These are phyloP conservation scores for Venustaconcha ellipsiformis DNA, from an alignment of 1,140 invertebrate species.

Conservation along the genomic window DNA sequence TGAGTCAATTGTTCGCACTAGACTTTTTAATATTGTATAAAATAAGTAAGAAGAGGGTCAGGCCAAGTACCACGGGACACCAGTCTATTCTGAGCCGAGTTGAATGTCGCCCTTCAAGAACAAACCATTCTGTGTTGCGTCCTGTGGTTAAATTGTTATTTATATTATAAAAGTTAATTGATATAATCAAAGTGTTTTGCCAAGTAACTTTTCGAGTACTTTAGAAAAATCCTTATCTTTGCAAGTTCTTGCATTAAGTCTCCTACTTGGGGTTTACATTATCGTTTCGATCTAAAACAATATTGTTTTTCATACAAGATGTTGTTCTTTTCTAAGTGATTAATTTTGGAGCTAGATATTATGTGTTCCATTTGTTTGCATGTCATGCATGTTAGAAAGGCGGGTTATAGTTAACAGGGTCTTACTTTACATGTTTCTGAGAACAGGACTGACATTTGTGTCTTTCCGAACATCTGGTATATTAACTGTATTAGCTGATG, in stretches of 20 bases:
- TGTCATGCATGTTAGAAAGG: constrained; percentile 37
- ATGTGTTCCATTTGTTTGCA: constrained; percentile 46
- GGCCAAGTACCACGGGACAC: constrained; percentile 37
- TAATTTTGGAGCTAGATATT: constrained; percentile 32
- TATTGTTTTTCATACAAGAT: constrained; percentile 32
- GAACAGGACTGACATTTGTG: constrained; percentile 29
- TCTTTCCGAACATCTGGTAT: constrained; percentile 32
- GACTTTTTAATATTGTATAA: too few relatives aligned
- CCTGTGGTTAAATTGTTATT: background rate
- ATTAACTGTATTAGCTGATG: constrained; percentile 12
- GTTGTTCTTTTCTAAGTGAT: constrained; percentile 19
- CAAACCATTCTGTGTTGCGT: constrained; percentile 28
- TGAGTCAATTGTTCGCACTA: too few relatives aligned
- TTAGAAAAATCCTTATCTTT: constrained; percentile 32
- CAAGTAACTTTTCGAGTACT: constrained; percentile 34
- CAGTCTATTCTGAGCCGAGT: constrained; percentile 14
- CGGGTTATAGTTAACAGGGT: constrained; percentile 34
- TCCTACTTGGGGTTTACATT: constrained; percentile 34
- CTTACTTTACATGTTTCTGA: constrained; percentile 36
- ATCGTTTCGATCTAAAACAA: constrained; percentile 26
- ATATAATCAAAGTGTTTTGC: constrained; percentile 3
- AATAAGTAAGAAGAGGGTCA: constrained; percentile 26
- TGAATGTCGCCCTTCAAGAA: constrained; percentile 26
- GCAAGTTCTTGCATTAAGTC: constrained; percentile 21
- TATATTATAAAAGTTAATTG: background rate